phyloP scores from a whole-genome alignment of 2,113 vertebrate genomes.

The Pygoscelis adeliae region DNA sequence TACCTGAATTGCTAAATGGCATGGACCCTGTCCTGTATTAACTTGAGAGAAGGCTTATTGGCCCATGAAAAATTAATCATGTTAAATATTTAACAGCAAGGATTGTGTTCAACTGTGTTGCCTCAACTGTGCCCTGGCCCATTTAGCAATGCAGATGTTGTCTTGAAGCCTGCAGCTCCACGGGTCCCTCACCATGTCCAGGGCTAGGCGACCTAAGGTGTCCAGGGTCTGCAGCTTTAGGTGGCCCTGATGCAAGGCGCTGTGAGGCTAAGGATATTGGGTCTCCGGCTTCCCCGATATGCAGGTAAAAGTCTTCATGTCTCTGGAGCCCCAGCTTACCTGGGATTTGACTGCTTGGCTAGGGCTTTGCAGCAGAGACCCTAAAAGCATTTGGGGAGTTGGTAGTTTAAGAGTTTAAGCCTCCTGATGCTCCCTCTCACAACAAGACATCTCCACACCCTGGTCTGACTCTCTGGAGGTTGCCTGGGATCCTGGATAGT shows the following conservation, averaged over 20 bases:
- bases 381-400: background rate
- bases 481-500: background rate
- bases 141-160: no score
- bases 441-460: background rate
- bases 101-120: background rate
- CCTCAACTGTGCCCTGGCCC: background rate
- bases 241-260: no score
- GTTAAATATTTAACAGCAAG: background rate
- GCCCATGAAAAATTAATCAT: background rate
- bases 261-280: background rate
- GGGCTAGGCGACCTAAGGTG: background rate
- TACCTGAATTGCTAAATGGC: background rate
- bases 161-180: background rate
- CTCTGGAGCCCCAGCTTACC: background rate
- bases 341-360: background rate
- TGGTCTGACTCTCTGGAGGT: background rate
- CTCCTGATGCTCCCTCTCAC: background rate
- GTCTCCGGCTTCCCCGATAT: background rate
- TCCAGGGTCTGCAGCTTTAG: background rate
- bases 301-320: background rate
- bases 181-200: background rate
- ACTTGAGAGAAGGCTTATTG: background rate
- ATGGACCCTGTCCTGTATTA: background rate
- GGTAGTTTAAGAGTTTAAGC: background rate
- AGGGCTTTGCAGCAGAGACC: background rate